Base-by-base conservation (phyloP, 64 coral and sea anemone genomes). In the Pachyseris speciosa region DNA sequence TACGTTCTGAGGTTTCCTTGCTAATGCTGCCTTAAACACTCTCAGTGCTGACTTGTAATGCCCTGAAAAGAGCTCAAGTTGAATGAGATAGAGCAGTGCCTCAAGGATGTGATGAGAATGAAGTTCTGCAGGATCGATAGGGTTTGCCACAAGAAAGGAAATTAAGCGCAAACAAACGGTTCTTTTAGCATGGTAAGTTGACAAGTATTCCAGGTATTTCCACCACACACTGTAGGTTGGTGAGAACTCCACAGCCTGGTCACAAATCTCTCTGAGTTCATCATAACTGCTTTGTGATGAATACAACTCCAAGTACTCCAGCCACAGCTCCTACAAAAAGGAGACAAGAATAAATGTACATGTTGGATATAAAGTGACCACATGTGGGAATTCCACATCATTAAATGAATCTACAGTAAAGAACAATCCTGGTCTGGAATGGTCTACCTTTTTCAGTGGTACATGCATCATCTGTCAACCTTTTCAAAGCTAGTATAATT, bases 161-260 rank as follows among this genome's bases (percentile, higher is more conserved):
- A 98, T 69, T 7, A 94, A 43, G 37, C 93, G 88, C 45, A 90
- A 63, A 84, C 94, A 99, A 31, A 99, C 44, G 34, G 51, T 83
- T 41, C 64, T 80, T 67, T 89, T 99, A 12, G 70, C 39, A 12
- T 34, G 30, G 81, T 99, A 93, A 8, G 74, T 89, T 22, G 20
- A 6, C 3, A 83, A 74, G 74, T 91, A 95, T 9, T 95, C 93
- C 3, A 99, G 48, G 37, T 93, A 99, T 10, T 95, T 81, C 97
- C 97, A 99, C 97, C 97, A 99, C 28, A 99, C 88, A 68, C 48
- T 64, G 57, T 93, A 99, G 7, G 94, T 79, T 28, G 93, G 94
- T 47, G 90, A 87, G 43, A 93, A 95, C 34, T 85, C 90, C 7
- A 99, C 86, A 22, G 97, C 97, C 78, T 99, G 94, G 39, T 99